Conservation (phyloP, 2,113 vertebrate species). For the Cryptomyrus ogoouensis region DNA sequence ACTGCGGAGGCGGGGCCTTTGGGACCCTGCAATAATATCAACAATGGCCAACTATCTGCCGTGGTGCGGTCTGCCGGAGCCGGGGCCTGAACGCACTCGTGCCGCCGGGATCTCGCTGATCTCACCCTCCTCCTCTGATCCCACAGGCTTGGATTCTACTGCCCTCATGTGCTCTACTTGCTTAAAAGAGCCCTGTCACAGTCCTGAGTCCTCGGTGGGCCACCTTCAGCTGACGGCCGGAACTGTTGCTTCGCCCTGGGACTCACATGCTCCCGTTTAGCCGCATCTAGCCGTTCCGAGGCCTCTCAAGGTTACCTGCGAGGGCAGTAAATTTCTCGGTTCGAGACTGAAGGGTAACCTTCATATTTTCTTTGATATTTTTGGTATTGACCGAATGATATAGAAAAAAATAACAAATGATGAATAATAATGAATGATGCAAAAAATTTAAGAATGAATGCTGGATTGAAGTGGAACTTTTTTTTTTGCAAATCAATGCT, state of each 20-base stretch:
- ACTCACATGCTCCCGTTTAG: not conserved
- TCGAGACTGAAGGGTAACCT: not conserved
- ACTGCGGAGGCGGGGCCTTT: slow-evolving; percentile 61
- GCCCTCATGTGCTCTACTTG: slow-evolving; percentile 41
- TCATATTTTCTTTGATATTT: not conserved
- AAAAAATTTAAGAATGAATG: not conserved
- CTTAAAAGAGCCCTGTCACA: slow-evolving; percentile 4
- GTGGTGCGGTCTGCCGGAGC: slow-evolving; percentile 50
- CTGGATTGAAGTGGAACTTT: not conserved
- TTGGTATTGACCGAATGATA: not conserved
- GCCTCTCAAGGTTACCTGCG: not conserved
- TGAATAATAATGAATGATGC: not conserved
- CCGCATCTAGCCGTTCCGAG: not conserved
- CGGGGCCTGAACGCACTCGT: slow-evolving; percentile 39
- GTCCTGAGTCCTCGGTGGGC: not conserved
- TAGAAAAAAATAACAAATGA: not conserved
- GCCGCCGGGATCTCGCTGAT: slow-evolving; percentile 31
- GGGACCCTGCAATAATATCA: slow-evolving; percentile 83
- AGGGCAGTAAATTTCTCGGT: not conserved
- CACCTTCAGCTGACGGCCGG: not conserved
- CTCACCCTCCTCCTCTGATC: slow-evolving; percentile 11
- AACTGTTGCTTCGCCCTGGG: too few relatives aligned
- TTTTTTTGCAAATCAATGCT: not conserved
- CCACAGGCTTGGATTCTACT: slow-evolving; percentile 38
- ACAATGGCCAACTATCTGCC: slow-evolving; percentile 69